These are phyloP conservation scores for Montifringilla adamsi DNA, from an alignment of 2,113 vertebrate genomes.

Conservation along the genomic window DNA sequence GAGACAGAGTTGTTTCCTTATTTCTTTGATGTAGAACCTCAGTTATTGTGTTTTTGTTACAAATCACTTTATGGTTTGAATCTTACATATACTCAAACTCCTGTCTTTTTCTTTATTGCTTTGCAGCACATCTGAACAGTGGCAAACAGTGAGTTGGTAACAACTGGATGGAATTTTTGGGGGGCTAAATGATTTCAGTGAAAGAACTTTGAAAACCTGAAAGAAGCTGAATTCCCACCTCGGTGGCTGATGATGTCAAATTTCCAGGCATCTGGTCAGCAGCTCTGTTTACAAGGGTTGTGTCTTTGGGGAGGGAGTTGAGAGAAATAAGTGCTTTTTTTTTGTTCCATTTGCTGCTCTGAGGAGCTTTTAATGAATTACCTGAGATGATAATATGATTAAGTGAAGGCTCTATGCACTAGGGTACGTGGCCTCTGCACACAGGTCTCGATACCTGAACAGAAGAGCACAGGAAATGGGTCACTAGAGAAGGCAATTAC, in stretches of 20 bases:
- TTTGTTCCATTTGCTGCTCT: neutral
- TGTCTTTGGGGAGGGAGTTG: neutral
- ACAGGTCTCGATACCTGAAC: neutral
- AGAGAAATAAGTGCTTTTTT: neutral
- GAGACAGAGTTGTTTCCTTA: neutral
- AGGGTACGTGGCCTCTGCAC: neutral
- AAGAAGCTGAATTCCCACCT: neutral
- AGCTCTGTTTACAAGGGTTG: neutral
- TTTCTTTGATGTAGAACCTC: neutral
- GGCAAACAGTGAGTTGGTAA: neutral
- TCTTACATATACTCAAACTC: neutral
- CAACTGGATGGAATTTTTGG: neutral
- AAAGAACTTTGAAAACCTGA: neutral
- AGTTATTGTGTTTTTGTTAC: neutral
- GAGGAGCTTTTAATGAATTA: neutral
- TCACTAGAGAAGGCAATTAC: slow-evolving; percentile 32
- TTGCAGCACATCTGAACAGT: neutral
- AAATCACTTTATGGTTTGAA: neutral
- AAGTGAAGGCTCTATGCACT: neutral
- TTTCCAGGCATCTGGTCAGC: neutral
- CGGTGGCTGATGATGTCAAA: neutral
- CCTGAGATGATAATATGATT: neutral
- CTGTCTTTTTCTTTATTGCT: neutral
- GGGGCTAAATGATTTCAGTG: neutral
- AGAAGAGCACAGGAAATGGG: slow-evolving; percentile 8